Evolutionary conservation across 2,888 invertebrate genomes (phyloP), one percentile per base, ranked within the genome.

Genomic region (Anorthoa munda): DNA sequence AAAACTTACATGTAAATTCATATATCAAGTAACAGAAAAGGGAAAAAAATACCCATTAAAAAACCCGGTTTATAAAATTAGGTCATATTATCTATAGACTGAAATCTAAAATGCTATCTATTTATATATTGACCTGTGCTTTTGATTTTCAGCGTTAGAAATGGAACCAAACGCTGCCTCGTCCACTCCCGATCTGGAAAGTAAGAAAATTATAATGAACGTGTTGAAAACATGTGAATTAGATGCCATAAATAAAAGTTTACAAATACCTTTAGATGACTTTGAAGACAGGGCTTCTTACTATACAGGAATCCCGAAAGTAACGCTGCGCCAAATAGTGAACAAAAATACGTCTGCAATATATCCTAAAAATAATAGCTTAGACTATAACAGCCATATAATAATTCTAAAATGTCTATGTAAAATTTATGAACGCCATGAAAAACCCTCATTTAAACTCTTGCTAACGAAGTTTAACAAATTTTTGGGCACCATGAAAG

Each of bases 201-300:
- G 18, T 23, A 15, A 65, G 31, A 66, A 65, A 65, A 61, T 83
- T 45, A 7, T 89, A 48, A 78, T 66, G 26, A 87, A 75, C 61
- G 76, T 90, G 21, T 63, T 87, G n/a, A 73, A 88, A 51, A 88
- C 77, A 75, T 92, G 91, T 78, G 83, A 87, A 77, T 75, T 81
- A 51, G 92, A 92, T 73, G 85, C 77, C 51, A 71, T 81, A 39
- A 59, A 31, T 21, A 80, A 83, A 15, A 63, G 55, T 7, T 76
- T 91, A 67, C 58, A 77, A 31, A 68, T 85, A 58, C 88, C 89
- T n/a, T 45, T 92, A 68, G 77, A 87, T 68, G 80, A 90, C 45
- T 69, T 77, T 67, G 76, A 82, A 78, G 84, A 85, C 55, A 86
- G 92, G 73, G 88, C 86, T 7, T 72, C 84, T 23, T 83, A 78